These are phyloP conservation scores for Doryteuthis pealeii DNA, from an alignment of 1,140 invertebrate genomes.

Conservation along the genomic window DNA sequence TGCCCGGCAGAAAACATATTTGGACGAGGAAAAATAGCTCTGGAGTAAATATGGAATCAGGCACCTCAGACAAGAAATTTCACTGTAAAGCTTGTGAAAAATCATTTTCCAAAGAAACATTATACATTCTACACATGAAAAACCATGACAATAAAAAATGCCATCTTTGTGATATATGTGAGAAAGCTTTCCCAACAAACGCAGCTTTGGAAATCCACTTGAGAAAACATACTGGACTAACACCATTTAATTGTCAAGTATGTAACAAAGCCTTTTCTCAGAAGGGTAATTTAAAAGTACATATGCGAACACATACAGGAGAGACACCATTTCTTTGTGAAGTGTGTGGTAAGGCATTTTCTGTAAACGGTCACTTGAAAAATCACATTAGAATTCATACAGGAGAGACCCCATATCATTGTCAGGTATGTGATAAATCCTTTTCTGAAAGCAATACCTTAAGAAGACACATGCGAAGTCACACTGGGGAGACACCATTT, in stretches of 20 bases:
- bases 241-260: constrained; percentile 11
- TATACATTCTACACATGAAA: background rate
- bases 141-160: background rate
- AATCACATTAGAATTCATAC: constrained; percentile 6
- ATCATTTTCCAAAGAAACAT: background rate
- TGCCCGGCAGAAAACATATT: no score
- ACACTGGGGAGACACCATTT: constrained; percentile 11
- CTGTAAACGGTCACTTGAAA: background rate
- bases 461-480: background rate
- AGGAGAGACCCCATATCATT: constrained; percentile 1
- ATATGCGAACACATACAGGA: constrained; percentile 1
- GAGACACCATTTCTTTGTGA: background rate
- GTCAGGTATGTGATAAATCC: background rate
- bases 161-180: background rate
- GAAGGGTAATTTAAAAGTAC: constrained; percentile 11
- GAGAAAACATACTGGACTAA: constrained; percentile 15
- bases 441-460: background rate
- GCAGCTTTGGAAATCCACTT: constrained; percentile 11
- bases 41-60: no score
- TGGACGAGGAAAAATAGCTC: no score
- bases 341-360: background rate
- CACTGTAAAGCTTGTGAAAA: background rate
- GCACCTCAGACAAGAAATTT: background rate
- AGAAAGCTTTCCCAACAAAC: background rate
- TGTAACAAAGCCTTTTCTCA: constrained; percentile 10